These are phyloP conservation scores for Clepsis dumicolana DNA, from an alignment of 2,888 invertebrate species.

Conservation along the genomic window DNA sequence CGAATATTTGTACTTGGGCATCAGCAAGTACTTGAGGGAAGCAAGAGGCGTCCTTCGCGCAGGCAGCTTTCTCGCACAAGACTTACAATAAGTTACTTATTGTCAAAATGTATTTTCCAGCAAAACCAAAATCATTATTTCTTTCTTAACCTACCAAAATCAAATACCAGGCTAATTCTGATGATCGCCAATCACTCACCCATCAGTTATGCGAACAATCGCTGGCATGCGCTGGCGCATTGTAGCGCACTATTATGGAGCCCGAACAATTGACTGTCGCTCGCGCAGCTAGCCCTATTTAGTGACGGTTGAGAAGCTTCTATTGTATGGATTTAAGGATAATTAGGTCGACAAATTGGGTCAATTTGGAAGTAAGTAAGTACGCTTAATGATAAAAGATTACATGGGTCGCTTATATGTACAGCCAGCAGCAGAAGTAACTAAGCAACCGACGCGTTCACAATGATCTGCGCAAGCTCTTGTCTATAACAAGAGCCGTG, in stretches of 20 bases:
- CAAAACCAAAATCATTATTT: too few relatives aligned
- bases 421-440: too few relatives aligned
- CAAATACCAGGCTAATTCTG: neutral
- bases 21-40: too few relatives aligned
- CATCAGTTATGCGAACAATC: slow-evolving; percentile 4
- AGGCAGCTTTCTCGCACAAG: too few relatives aligned
- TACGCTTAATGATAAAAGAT: neutral
- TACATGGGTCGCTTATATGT: too few relatives aligned
- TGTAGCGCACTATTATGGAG: neutral
- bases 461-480: too few relatives aligned
- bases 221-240: slow-evolving; percentile 19
- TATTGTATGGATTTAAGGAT: neutral
- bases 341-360: neutral
- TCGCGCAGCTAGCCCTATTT: neutral
- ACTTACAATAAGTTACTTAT: too few relatives aligned
- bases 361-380: neutral
- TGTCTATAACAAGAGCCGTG: too few relatives aligned
- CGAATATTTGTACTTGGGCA: too few relatives aligned
- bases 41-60: too few relatives aligned
- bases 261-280: slow-evolving; percentile 1
- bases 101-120: too few relatives aligned
- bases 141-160: neutral
- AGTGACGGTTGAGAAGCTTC: neutral
- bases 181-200: neutral
- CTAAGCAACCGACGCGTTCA: too few relatives aligned